Evolutionary conservation across 2,888 invertebrate species (phyloP).

Genomic region (Limnephilus rhombicus): DNA sequence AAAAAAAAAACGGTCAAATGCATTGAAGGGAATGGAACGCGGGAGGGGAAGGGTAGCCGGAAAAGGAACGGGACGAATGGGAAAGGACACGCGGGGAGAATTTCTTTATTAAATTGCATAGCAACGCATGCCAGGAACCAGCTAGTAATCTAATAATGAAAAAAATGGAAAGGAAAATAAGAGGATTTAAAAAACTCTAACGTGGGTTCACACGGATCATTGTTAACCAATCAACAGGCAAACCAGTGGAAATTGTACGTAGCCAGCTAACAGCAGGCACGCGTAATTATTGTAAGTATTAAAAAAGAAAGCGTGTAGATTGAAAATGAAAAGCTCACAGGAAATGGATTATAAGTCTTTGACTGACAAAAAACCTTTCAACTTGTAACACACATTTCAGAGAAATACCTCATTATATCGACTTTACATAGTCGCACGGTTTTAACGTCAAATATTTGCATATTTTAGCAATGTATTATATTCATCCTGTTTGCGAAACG

Average conservation of each 20-base stretch:
- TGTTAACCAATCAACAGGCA: not conserved
- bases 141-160: no score
- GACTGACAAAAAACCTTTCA: not conserved
- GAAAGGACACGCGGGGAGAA: no score
- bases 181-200: no score
- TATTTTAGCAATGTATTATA: conserved; percentile 53
- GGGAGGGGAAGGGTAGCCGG: no score
- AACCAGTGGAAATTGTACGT: not conserved
- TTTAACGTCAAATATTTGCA: conserved; percentile 56
- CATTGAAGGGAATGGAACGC: no score
- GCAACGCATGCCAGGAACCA: no score
- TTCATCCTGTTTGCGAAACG: conserved; percentile 49
- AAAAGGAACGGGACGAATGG: no score
- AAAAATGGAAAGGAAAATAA: no score
- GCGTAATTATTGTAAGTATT: not conserved
- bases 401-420: conserved; percentile 47
- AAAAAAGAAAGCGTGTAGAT: not conserved
- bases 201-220: no score
- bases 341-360: not conserved
- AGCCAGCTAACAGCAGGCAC: no score
- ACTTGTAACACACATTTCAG: conserved; percentile 32
- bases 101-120: no score
- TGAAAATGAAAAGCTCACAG: not conserved
- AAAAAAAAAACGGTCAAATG: no score
- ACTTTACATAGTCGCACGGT: conserved; percentile 52